phyloP scores from a whole-genome alignment of 2,113 vertebrate species.

The Ibidorhyncha struthersii region DNA sequence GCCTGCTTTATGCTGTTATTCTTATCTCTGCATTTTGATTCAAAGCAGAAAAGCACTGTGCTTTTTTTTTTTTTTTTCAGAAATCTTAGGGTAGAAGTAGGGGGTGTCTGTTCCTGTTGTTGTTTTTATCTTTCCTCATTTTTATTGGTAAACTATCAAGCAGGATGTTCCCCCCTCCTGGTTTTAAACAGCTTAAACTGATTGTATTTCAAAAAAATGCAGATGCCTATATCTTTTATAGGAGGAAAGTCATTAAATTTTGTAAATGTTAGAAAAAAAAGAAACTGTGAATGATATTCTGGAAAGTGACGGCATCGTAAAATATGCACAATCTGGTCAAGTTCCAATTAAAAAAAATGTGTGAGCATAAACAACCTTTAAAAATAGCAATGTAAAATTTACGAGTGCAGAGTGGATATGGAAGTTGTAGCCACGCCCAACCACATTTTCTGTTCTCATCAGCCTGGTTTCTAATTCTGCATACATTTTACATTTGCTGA shows the following conservation, averaged over 20 bases:
- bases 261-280: conserved; percentile 53
- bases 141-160: conserved; percentile 48
- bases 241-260: conserved; percentile 51
- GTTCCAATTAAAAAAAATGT: conserved; percentile 63
- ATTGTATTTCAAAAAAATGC: conserved; percentile 43
- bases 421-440: not conserved
- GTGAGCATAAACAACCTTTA: conserved; percentile 60
- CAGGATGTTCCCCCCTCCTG: conserved; percentile 22
- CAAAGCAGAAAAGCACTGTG: not conserved
- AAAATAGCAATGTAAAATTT: conserved; percentile 59
- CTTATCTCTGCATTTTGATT: not conserved
- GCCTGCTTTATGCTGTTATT: not conserved
- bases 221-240: conserved; percentile 52
- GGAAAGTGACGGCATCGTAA: conserved; percentile 17
- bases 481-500: conserved; percentile 1
- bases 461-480: conserved; percentile 18
- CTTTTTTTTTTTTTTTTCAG: not conserved
- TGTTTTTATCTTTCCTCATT: conserved; percentile 31
- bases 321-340: conserved; percentile 63
- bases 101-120: not conserved
- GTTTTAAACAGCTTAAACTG: conserved; percentile 44
- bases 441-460: conserved; percentile 33
- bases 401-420: not conserved
- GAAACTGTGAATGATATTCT: conserved; percentile 42
- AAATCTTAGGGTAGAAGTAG: not conserved